Evolutionary conservation across 2,797 vertebrate species (phyloP).

Genomic region (Cyprinodon diabolis): DNA sequence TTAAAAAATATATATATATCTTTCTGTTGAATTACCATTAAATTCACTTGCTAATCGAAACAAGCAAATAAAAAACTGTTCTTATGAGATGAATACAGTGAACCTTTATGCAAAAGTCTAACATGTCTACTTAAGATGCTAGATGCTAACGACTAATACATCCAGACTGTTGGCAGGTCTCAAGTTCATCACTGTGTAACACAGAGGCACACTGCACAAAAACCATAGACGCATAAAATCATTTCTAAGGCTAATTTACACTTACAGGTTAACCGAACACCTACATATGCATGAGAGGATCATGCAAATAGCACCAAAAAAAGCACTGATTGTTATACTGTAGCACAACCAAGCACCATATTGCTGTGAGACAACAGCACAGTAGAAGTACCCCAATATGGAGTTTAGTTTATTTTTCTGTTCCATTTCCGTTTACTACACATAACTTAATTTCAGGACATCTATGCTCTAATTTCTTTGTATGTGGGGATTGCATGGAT

Average conservation of each 20-base stretch:
- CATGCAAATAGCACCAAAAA: background rate
- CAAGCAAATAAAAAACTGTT: background rate
- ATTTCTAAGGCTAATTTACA: background rate
- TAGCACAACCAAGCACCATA: background rate
- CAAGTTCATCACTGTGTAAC: too few relatives aligned
- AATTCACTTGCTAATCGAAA: background rate
- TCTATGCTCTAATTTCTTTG: too few relatives aligned
- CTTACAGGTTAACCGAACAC: too few relatives aligned
- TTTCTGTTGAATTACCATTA: constrained; percentile 25
- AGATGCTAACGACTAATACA: background rate
- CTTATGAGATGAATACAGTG: background rate
- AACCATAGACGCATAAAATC: background rate
- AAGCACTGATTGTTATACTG: background rate
- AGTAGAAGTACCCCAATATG: background rate
- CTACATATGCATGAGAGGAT: background rate
- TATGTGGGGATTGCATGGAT: too few relatives aligned
- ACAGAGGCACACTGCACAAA: background rate
- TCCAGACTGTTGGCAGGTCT: background rate
- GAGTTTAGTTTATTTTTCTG: background rate
- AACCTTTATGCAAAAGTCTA: background rate
- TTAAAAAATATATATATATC: constrained; percentile 1
- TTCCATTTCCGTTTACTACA: too few relatives aligned
- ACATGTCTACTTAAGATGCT: background rate
- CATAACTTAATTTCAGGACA: too few relatives aligned
- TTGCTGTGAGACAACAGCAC: background rate